phyloP scores from a whole-genome alignment of 1,140 invertebrate genomes.

The Teleopsis dalmanni region DNA sequence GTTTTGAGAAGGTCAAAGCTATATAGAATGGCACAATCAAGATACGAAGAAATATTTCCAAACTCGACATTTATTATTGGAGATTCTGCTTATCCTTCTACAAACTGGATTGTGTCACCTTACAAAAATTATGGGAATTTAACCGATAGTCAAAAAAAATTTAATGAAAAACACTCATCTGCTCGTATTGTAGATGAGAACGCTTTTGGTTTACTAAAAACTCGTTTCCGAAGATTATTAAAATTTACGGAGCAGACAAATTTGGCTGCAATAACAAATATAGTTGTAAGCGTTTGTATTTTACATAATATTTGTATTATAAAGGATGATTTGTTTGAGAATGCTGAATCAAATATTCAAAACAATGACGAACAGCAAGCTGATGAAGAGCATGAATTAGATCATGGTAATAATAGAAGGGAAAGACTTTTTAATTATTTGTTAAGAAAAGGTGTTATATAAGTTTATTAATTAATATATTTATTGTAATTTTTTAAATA shows the following conservation, averaged over 20 bases:
- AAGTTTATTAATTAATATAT: too few relatives aligned
- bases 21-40: background rate
- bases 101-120: conserved; percentile 13
- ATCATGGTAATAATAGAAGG: too few relatives aligned
- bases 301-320: conserved; percentile 1
- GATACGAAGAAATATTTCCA: background rate
- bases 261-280: background rate
- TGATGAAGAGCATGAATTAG: too few relatives aligned
- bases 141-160: conserved; percentile 4
- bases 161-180: background rate
- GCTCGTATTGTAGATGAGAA: background rate
- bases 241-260: background rate
- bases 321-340: background rate
- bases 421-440: too few relatives aligned
- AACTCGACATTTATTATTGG: conserved; percentile 12
- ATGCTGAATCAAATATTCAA: background rate
- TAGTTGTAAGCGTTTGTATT: background rate
- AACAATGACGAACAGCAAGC: too few relatives aligned
- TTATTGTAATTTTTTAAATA: too few relatives aligned
- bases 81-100: conserved; percentile 10
- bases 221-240: background rate
- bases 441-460: too few relatives aligned
- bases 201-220: background rate
- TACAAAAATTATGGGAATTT: conserved; percentile 10
- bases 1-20: conserved; percentile 6